A percentile compares a stretch with the other conserved stretches of the same genome.
These are phyloP conservation scores for Petrolisthes cinctipes DNA, from an alignment of 2,888 invertebrate species.

Conservation along the genomic window DNA sequence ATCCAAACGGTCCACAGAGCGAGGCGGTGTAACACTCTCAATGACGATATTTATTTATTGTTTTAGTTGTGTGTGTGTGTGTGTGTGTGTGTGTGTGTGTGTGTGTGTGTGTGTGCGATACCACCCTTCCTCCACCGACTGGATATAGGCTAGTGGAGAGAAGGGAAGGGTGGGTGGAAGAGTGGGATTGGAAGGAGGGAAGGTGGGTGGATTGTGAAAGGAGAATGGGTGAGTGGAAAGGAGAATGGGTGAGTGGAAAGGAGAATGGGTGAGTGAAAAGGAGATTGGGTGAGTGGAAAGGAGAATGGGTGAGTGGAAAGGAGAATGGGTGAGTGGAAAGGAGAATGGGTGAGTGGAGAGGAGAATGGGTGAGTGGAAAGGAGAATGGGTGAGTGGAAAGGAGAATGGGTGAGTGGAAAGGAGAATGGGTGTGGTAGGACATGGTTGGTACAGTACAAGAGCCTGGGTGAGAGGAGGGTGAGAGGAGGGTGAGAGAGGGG, in stretches of 20 bases:
- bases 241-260: neutral
- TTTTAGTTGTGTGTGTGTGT: neutral
- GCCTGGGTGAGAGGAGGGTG: neutral
- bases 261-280: neutral
- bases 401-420: neutral
- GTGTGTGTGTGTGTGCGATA: neutral
- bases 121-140: too few relatives aligned
- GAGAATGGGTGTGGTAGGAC: neutral
- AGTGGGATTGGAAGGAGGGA: neutral
- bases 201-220: neutral
- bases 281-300: neutral
- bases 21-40: constrained; percentile 35
- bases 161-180: neutral
- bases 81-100: neutral
- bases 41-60: constrained; percentile 28
- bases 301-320: too few relatives aligned
- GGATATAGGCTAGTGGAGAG: too few relatives aligned
- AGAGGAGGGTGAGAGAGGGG: neutral
- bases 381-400: neutral
- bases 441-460: neutral
- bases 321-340: neutral
- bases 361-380: neutral
- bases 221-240: neutral
- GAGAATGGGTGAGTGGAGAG: neutral
- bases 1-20: constrained; percentile 42